phyloP scores from a whole-genome alignment of 1,140 invertebrate species.

The Pinna nobilis region DNA sequence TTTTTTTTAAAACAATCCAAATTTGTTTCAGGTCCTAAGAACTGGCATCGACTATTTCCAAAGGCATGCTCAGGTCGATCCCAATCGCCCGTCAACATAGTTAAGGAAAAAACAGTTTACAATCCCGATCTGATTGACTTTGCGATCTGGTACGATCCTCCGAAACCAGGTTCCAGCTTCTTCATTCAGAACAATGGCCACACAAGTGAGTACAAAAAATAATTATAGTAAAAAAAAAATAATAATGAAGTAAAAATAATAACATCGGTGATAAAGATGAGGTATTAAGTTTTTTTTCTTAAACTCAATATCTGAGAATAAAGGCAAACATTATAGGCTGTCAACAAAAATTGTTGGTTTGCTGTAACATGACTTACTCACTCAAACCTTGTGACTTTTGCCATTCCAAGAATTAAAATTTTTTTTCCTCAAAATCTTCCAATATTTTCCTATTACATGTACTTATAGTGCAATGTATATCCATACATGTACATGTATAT shows the following conservation, averaged over 20 bases:
- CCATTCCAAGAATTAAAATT: too few relatives aligned
- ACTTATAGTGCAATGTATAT: too few relatives aligned
- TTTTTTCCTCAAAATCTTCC: too few relatives aligned
- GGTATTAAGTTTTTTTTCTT: not conserved
- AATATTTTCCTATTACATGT: too few relatives aligned
- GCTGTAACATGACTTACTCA: too few relatives aligned
- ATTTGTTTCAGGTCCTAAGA: conserved; percentile 60
- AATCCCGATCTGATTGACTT: conserved; percentile 63
- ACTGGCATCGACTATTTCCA: conserved; percentile 64
- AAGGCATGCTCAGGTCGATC: conserved; percentile 60
- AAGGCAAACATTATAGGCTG: too few relatives aligned
- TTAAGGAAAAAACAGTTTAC: conserved; percentile 54
- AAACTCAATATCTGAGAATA: not conserved
- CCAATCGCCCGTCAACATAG: conserved; percentile 70
- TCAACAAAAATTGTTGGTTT: too few relatives aligned
- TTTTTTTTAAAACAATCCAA: too few relatives aligned
- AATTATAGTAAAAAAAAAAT: not conserved
- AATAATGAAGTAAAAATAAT: not conserved
- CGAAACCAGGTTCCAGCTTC: conserved; percentile 58
- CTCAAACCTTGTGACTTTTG: too few relatives aligned
- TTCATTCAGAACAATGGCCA: conserved; percentile 67
- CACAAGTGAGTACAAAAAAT: conserved; percentile 54
- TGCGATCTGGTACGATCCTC: conserved; percentile 65
- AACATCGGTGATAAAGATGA: not conserved
- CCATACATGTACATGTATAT: too few relatives aligned